phyloP scores from a whole-genome alignment of 2,888 invertebrate genomes.

The Apotomis capreana region DNA sequence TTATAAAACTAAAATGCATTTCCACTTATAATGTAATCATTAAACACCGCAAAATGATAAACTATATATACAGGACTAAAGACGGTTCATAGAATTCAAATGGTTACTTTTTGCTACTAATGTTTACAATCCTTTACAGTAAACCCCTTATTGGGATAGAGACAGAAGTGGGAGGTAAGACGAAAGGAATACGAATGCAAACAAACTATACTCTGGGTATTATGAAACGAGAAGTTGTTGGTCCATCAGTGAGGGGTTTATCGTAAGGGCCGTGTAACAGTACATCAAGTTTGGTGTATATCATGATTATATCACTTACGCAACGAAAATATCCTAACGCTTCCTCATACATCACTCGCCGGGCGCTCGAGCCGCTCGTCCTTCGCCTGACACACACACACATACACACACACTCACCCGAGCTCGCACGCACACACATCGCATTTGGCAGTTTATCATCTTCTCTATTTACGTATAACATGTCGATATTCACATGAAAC shows the following conservation, averaged over 20 bases:
- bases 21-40: conserved; percentile 76
- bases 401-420: conserved; percentile 44
- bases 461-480: conserved; percentile 59
- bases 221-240: conserved; percentile 61
- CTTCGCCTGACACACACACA: conserved; percentile 42
- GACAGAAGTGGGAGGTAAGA: conserved; percentile 60
- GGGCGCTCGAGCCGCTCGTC: conserved; percentile 47
- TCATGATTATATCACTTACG: conserved; percentile 77
- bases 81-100: conserved; percentile 74
- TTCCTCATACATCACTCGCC: conserved; percentile 49
- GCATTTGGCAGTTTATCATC: conserved; percentile 81
- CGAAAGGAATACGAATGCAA: conserved; percentile 54
- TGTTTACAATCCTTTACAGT: conserved; percentile 65
- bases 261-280: conserved; percentile 64
- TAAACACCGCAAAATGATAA: conserved; percentile 80
- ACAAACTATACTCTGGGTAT: conserved; percentile 53
- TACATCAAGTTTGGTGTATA: conserved; percentile 78
- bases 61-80: conserved; percentile 80
- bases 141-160: conserved; percentile 67
- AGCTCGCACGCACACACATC: conserved; percentile 52
- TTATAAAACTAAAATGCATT: conserved; percentile 83
- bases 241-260: conserved; percentile 64
- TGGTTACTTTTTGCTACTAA: conserved; percentile 69
- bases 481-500: conserved; percentile 76
- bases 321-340: conserved; percentile 66